These are phyloP conservation scores for Catharus minimus DNA, from an alignment of 2,113 vertebrate species.

Conservation along the genomic window DNA sequence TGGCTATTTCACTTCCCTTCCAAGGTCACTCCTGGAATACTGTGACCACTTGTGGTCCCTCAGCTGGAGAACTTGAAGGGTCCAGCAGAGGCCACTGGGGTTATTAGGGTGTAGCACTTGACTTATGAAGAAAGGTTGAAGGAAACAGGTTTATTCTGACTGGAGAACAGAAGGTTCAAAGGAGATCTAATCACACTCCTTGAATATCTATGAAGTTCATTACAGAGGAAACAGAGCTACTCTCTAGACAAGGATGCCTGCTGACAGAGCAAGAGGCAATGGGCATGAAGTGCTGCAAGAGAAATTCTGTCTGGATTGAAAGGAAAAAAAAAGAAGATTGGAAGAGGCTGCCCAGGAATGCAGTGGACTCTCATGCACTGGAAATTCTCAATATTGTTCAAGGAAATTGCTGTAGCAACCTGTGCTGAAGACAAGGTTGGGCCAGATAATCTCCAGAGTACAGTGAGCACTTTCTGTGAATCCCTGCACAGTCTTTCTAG, in stretches of 20 bases:
- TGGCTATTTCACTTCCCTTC: not conserved
- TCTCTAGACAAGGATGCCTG: not conserved
- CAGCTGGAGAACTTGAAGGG: not conserved
- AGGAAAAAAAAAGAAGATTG: not conserved
- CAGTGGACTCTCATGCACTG: fast-evolving
- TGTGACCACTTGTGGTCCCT: not conserved
- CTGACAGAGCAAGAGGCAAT: not conserved
- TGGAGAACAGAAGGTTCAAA: not conserved
- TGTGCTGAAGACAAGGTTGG: not conserved
- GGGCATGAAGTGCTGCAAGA: not conserved
- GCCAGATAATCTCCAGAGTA: not conserved
- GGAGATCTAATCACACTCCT: not conserved
- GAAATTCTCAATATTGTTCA: not conserved
- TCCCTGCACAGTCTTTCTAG: not conserved
- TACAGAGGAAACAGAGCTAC: fast-evolving
- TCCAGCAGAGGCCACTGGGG: not conserved
- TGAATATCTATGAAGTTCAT: not conserved
- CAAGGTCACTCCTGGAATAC: not conserved
- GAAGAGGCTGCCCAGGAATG: not conserved
- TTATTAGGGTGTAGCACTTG: not conserved
- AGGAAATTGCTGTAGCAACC: not conserved
- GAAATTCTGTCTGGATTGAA: not conserved
- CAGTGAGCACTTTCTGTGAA: not conserved
- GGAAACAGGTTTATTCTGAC: not conserved
- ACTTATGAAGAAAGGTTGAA: not conserved